Evolutionary conservation across 2,113 vertebrate genomes (phyloP).

Genomic region (Megaceryle torquata): DNA sequence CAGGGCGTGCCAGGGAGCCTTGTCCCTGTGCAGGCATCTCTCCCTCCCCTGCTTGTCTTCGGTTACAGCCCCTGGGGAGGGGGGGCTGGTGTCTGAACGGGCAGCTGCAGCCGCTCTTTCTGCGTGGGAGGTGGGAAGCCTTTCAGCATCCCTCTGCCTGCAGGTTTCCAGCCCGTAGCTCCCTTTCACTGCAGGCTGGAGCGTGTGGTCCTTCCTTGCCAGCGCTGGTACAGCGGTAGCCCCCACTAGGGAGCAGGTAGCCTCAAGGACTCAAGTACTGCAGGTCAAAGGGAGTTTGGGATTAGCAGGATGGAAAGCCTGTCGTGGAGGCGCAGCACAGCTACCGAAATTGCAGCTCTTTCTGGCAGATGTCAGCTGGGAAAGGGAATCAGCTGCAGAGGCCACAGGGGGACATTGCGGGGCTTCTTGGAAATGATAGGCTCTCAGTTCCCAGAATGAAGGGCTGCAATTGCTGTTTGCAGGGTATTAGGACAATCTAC

Average conservation of each 20-base stretch:
- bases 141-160: neutral
- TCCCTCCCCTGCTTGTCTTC: neutral
- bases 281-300: neutral
- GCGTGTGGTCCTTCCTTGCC: accelerated
- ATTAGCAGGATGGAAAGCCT: neutral
- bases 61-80: neutral
- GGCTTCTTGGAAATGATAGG: neutral
- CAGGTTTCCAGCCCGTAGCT: neutral
- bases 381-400: conserved; percentile 29
- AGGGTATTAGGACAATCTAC: neutral
- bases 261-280: neutral
- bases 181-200: neutral
- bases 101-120: neutral
- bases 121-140: neutral
- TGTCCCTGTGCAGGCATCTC: neutral
- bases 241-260: neutral
- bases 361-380: conserved; percentile 11
- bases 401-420: neutral
- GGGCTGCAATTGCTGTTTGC: neutral
- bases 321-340: neutral
- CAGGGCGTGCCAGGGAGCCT: neutral
- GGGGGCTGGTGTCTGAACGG: neutral
- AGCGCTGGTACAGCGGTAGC: accelerated
- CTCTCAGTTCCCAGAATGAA: conserved; percentile 16
- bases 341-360: neutral